Conservation (phyloP, 2,888 invertebrate genomes). For the Yponomeuta malinellus region DNA sequence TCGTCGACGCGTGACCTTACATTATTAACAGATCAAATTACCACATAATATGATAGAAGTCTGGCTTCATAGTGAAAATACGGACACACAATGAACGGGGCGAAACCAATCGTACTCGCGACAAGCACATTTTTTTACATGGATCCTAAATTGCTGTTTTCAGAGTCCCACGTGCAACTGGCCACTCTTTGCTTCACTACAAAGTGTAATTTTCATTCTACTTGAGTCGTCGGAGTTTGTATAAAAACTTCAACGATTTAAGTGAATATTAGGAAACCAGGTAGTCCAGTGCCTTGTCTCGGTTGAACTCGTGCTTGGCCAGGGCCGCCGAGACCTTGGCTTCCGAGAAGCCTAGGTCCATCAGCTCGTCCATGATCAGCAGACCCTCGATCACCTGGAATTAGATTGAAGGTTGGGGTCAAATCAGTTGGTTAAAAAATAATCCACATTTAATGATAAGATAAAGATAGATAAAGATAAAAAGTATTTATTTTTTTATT, state of each 20-base stretch:
- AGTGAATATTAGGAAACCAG: conserved; percentile 79
- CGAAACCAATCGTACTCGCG: too few relatives aligned
- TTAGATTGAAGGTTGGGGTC: not conserved
- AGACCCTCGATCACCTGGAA: conserved; percentile 87
- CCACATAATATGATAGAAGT: too few relatives aligned
- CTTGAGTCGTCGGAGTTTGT: not conserved
- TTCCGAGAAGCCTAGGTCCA: conserved; percentile 90
- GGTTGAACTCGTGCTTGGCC: conserved; percentile 85
- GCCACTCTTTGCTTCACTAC: not conserved
- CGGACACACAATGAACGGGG: too few relatives aligned
- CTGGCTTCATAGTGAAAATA: too few relatives aligned
- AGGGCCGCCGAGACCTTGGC: conserved; percentile 83
- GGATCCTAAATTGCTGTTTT: not conserved
- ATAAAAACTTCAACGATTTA: not conserved
- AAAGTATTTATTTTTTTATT: too few relatives aligned
- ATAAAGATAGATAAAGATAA: too few relatives aligned
- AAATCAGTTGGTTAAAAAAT: not conserved
- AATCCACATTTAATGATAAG: too few relatives aligned
- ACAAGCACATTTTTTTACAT: too few relatives aligned
- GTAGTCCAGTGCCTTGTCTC: conserved; percentile 90
- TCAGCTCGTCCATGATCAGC: conserved; percentile 83
- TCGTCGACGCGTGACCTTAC: too few relatives aligned
- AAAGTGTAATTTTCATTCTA: not conserved
- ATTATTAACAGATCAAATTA: too few relatives aligned
- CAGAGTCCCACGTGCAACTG: too few relatives aligned